Evolutionary conservation across 2,113 vertebrate species (phyloP), one percentile per base, ranked within the genome.

Genomic region (Scolopax mira): DNA sequence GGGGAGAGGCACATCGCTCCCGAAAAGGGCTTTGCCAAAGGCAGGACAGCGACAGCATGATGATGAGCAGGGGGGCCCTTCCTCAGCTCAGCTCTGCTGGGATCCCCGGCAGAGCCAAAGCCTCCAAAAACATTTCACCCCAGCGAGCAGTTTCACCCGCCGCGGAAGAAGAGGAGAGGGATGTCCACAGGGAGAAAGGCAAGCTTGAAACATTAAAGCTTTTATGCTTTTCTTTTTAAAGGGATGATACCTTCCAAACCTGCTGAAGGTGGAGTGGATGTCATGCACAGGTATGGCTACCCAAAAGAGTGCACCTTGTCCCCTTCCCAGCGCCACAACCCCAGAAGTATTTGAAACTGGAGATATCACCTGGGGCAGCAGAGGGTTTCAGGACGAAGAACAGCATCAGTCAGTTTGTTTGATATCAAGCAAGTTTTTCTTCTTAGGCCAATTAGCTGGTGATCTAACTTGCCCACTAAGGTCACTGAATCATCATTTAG

Each of bases 401-500:
- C 18, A 86, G 44, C 77, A 89, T 44, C 71, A 51, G 39, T 8
- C 60, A 86, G 91, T 72, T 81, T 77, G 62, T 69, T 72, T 89
- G 51, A 27, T 48, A 93, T 28, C 62, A 85, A 14, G 62, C 77
- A 82, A 95, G 69, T 75, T 85, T 89, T 94, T 70, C 89, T 89
- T 89, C 89, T 90, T 79, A 65, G 73, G 70, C 65, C 83, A 94
- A 93, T 93, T 93, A 95, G 48, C 77, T 35, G 73, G 80, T 83
- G 85, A 94, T 94, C 71, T 39, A 90, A 89, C 88, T 87, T 94
- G 86, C 92, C 90, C 88, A 77, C 81, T 60, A 35, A 95, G 79
- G 93, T 91, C 93, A 95, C 88, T 81, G 90, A 94, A 89, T 93
- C 94, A 92, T 74, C 88, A 77, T 67, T 88, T 35, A 89, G 93